phyloP scores from a whole-genome alignment of 1,140 invertebrate genomes.

The Maconellicoccus hirsutus region DNA sequence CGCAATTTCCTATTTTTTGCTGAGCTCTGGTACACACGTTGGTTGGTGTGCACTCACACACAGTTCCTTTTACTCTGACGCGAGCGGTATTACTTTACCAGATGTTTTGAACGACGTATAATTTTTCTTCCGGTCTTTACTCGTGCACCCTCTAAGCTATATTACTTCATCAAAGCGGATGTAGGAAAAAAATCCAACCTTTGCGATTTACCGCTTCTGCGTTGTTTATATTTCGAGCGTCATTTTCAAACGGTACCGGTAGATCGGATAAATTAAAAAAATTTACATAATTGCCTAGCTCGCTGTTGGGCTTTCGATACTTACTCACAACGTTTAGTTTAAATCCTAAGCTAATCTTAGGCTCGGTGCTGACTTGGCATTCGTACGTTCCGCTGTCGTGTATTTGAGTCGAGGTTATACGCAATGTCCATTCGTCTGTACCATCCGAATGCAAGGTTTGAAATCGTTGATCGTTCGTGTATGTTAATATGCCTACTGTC shows the following conservation, averaged over 20 bases:
- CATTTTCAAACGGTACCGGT: no score
- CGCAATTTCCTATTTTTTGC: constrained; percentile 11
- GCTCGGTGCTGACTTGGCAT: constrained; percentile 77
- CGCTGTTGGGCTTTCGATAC: constrained; percentile 34
- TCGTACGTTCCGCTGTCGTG: constrained; percentile 64
- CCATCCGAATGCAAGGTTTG: constrained; percentile 68
- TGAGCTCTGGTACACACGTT: background rate
- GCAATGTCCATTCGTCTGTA: constrained; percentile 76
- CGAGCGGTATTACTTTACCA: background rate
- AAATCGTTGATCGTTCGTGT: constrained; percentile 63
- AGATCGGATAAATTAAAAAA: background rate
- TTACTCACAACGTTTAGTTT: constrained; percentile 69
- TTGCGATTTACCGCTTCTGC: background rate
- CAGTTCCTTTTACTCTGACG: background rate
- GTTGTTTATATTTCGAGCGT: no score
- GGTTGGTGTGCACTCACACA: no score
- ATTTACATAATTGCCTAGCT: background rate
- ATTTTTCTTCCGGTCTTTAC: constrained; percentile 9
- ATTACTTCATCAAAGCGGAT: background rate
- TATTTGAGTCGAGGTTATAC: constrained; percentile 65
- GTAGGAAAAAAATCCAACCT: background rate
- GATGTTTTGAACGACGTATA: constrained; percentile 20
- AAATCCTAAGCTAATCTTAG: constrained; percentile 69
- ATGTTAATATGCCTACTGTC: constrained; percentile 58
- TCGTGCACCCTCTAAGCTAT: background rate